Percentiles rank a stretch among this genome's conserved stretches.
Evolutionary conservation across 2,797 vertebrate species (phyloP).

Genomic region (Enteromius trimaculatus): DNA sequence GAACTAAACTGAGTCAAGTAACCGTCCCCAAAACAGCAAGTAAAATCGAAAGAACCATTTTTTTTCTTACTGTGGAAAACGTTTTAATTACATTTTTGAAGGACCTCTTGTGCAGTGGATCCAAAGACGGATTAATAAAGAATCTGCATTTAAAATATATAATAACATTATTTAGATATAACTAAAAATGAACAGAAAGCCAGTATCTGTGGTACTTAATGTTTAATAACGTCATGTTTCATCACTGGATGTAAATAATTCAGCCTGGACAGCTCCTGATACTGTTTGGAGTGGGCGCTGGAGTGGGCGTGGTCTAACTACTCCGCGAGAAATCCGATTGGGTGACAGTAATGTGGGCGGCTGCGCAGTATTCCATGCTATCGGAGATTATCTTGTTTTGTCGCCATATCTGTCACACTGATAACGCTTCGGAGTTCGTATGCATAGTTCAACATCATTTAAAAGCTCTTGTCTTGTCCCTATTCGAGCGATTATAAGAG

Average conservation of each 20-base stretch:
- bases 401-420: slow-evolving; percentile 64
- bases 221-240: not conserved
- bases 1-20: not conserved
- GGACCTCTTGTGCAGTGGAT: not conserved
- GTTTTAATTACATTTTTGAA: not conserved
- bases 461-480: not conserved
- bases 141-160: not conserved
- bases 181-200: not conserved
- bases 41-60: too few species aligned
- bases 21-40: not conserved
- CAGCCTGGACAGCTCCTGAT: slow-evolving; percentile 7
- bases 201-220: not conserved
- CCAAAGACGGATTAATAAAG: not conserved
- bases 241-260: slow-evolving; percentile 21
- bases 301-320: slow-evolving; percentile 24
- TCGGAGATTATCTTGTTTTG: slow-evolving; percentile 78
- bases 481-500: not conserved
- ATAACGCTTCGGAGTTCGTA: not conserved
- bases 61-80: not conserved
- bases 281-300: not conserved
- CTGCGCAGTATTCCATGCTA: slow-evolving; percentile 60
- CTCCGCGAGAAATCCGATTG: slow-evolving; percentile 26
- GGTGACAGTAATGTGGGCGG: slow-evolving; percentile 65
- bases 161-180: not conserved
- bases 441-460: not conserved